Evolutionary conservation across 2,888 invertebrate species (phyloP).

Genomic region (Unio delphinus): DNA sequence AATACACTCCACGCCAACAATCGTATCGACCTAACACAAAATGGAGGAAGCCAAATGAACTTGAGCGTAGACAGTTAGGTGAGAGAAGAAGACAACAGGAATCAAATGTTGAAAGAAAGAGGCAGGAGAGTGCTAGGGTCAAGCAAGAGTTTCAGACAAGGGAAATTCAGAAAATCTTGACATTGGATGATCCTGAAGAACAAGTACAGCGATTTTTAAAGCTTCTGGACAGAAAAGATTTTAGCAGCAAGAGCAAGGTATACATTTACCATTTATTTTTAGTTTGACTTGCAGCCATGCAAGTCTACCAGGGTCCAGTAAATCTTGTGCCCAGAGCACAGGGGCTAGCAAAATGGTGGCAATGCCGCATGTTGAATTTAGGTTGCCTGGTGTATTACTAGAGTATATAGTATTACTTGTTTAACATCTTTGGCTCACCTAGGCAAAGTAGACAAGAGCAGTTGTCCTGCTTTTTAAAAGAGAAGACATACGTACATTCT

Average conservation of each 20-base stretch:
- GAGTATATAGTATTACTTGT: no score
- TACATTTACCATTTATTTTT: not conserved
- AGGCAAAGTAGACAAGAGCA: no score
- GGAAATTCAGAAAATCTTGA: constrained; percentile 53
- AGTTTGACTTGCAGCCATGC: not conserved
- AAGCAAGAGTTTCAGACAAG: constrained; percentile 33
- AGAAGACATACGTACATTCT: no score
- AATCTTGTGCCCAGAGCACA: not conserved
- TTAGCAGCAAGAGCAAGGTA: constrained; percentile 10
- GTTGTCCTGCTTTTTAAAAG: no score
- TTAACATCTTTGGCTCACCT: no score
- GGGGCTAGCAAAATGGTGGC: not conserved
- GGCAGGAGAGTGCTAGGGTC: constrained; percentile 3
- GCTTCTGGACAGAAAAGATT: constrained; percentile 20
- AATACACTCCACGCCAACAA: no score
- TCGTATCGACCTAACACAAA: constrained; percentile 1
- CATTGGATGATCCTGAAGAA: constrained; percentile 54
- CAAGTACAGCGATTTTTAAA: constrained; percentile 53
- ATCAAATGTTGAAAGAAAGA: constrained; percentile 1
- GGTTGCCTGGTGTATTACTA: no score
- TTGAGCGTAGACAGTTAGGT: constrained; percentile 3
- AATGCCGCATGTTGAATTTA: no score
- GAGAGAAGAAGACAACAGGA: constrained; percentile 9
- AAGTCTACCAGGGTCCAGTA: not conserved
- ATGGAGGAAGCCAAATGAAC: constrained; percentile 2